Percentiles rank a stretch among this genome's conserved stretches.
Evolutionary conservation across 2,113 vertebrate genomes (phyloP).

Genomic region (Chionodraco myersi): DNA sequence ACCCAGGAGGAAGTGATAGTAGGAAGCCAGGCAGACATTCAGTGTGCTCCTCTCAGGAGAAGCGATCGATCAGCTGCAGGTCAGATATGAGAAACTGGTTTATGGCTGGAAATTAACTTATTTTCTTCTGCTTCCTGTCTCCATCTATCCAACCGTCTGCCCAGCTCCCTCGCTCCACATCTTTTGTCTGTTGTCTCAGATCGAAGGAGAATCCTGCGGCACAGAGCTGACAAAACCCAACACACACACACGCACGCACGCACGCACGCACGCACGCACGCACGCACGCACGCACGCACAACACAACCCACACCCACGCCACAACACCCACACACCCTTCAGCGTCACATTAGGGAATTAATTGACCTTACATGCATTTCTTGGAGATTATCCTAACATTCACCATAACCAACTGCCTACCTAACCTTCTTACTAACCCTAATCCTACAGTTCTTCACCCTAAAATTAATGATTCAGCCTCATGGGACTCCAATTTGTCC

Average conservation of each 20-base stretch:
- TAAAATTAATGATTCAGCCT: too few relatives aligned
- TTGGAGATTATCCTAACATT: too few relatives aligned
- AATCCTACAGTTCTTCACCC: too few relatives aligned
- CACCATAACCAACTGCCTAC: too few relatives aligned
- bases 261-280: too few relatives aligned
- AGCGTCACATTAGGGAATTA: too few relatives aligned
- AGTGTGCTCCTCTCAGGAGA: slow-evolving; percentile 24
- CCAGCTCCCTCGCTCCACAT: slow-evolving; percentile 1
- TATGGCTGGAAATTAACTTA: slow-evolving; percentile 49
- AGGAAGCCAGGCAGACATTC: slow-evolving; percentile 25
- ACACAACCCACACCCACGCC: background rate
- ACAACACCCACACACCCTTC: too few relatives aligned
- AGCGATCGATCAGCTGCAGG: slow-evolving; percentile 58
- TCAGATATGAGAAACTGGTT: slow-evolving; percentile 56
- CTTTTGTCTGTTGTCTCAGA: slow-evolving; percentile 51
- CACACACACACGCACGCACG: background rate
- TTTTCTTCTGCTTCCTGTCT: slow-evolving; percentile 45
- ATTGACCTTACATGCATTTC: too few relatives aligned
- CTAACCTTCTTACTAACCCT: too few relatives aligned
- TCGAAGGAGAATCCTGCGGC: slow-evolving; percentile 45
- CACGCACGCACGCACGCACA: too few relatives aligned
- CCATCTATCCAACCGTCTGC: slow-evolving; percentile 26
- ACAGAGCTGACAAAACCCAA: slow-evolving; percentile 39
- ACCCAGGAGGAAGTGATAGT: slow-evolving; percentile 14
- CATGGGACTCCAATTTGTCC: too few relatives aligned